Evolutionary conservation across 2,888 invertebrate genomes (phyloP).

Genomic region (Teinopalpus imperialis): DNA sequence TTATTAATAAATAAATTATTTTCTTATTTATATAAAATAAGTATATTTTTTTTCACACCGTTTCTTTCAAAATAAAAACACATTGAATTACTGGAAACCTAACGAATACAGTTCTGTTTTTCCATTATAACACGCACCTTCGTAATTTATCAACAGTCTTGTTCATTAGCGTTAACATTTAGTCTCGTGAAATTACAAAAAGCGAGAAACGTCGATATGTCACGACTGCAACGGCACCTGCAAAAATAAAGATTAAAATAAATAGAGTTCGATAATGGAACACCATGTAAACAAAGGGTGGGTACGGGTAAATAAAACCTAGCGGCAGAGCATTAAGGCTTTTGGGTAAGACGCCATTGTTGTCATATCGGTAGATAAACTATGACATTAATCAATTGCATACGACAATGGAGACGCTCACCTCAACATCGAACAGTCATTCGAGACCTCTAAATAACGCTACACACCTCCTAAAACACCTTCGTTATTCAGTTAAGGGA

Average conservation of each 20-base stretch:
- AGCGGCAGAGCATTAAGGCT: constrained; percentile 67
- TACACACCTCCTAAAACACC: constrained; percentile 15
- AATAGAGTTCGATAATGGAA: constrained; percentile 36
- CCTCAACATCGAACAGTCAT: constrained; percentile 53
- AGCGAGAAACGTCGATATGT: background rate
- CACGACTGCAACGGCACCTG: constrained; percentile 34
- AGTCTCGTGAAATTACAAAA: background rate
- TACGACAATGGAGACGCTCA: constrained; percentile 70
- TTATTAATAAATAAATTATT: no score
- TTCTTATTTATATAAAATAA: no score
- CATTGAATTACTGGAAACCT: no score
- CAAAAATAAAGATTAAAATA: constrained; percentile 38
- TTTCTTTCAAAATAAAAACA: no score
- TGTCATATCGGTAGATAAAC: constrained; percentile 79
- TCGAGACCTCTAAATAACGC: constrained; percentile 38
- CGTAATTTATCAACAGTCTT: constrained; percentile 14
- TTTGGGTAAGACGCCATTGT: constrained; percentile 75
- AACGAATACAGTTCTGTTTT: no score
- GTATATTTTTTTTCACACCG: no score
- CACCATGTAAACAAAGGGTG: constrained; percentile 61
- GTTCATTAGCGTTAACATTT: background rate
- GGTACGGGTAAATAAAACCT: constrained; percentile 63
- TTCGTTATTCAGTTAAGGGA: constrained; percentile 12
- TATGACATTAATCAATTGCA: constrained; percentile 73
- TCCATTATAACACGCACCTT: background rate